phyloP scores from a whole-genome alignment of 2,888 invertebrate genomes.

The Cerceris ruficornis region DNA sequence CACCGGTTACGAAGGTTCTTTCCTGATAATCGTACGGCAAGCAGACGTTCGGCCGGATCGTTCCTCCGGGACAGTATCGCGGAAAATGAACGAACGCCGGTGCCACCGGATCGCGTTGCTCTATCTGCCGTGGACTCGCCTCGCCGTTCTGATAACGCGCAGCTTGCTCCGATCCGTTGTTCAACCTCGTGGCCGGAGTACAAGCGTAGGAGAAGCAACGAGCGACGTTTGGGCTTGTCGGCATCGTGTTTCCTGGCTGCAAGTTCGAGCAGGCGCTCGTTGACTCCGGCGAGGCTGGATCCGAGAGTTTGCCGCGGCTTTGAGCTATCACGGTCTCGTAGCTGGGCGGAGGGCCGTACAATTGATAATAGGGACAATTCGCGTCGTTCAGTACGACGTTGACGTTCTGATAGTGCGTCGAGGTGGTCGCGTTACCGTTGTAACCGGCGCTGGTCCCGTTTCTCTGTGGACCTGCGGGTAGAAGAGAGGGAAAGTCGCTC shows the following conservation, averaged over 20 bases:
- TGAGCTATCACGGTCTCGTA: slow-evolving; percentile 82
- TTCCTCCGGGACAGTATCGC: slow-evolving; percentile 52
- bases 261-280: slow-evolving; percentile 40
- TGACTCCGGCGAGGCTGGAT: slow-evolving; percentile 73
- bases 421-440: slow-evolving; percentile 72
- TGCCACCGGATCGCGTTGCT: slow-evolving; percentile 36
- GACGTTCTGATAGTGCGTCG: slow-evolving; percentile 78
- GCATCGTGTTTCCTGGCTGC: slow-evolving; percentile 43
- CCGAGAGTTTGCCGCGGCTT: slow-evolving; percentile 75
- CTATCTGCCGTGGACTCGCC: slow-evolving; percentile 57
- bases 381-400: slow-evolving; percentile 78
- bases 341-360: slow-evolving; percentile 83
- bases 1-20: slow-evolving; percentile 34
- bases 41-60: slow-evolving; percentile 60
- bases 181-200: slow-evolving; percentile 59
- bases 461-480: slow-evolving; percentile 73
- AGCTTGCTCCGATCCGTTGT: slow-evolving; percentile 31
- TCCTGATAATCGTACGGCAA: slow-evolving; percentile 56
- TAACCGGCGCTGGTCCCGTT: slow-evolving; percentile 67
- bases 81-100: slow-evolving; percentile 57
- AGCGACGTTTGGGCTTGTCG: slow-evolving; percentile 60
- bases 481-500: background rate
- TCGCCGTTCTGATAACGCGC: slow-evolving; percentile 50
- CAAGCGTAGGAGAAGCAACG: slow-evolving; percentile 73
- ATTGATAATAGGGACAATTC: slow-evolving; percentile 81